Percentiles rank a stretch among this genome's conserved stretches.
Evolutionary conservation across 1,140 invertebrate genomes (phyloP).

Genomic region (Heliconius hermathena): DNA sequence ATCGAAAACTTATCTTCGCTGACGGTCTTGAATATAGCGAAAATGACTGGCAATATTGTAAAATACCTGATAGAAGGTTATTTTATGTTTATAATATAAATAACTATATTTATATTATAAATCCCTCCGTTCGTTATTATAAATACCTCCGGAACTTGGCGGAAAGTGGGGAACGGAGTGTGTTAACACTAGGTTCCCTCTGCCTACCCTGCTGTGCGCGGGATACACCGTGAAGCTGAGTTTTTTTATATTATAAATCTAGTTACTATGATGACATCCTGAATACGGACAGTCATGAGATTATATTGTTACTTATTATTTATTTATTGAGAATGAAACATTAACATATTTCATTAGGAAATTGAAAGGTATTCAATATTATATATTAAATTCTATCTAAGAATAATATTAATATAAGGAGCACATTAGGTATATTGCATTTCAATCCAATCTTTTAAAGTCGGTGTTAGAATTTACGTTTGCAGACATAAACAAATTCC

Average conservation of each 20-base stretch:
- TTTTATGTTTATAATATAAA: not conserved
- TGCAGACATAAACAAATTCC: not conserved
- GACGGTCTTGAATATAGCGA: constrained; percentile 69
- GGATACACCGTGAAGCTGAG: no score
- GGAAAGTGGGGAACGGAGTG: no score
- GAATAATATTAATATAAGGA: not conserved
- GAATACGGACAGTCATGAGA: not conserved
- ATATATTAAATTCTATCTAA: no score
- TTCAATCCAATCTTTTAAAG: not conserved
- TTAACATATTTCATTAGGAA: no score
- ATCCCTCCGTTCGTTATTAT: not conserved
- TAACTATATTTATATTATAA: not conserved
- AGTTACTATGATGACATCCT: not conserved
- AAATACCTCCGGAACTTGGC: no score
- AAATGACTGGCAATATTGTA: constrained; percentile 74
- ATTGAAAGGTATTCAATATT: no score
- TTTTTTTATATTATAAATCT: not conserved
- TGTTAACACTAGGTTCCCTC: no score
- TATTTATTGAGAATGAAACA: no score
- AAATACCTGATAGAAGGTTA: constrained; percentile 78
- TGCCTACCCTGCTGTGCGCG: no score
- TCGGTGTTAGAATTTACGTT: not conserved
- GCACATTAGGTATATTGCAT: not conserved
- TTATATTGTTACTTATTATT: not conserved
- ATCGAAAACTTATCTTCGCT: constrained; percentile 67